phyloP scores from a whole-genome alignment of 1,140 invertebrate genomes.

The Sipha flava region DNA sequence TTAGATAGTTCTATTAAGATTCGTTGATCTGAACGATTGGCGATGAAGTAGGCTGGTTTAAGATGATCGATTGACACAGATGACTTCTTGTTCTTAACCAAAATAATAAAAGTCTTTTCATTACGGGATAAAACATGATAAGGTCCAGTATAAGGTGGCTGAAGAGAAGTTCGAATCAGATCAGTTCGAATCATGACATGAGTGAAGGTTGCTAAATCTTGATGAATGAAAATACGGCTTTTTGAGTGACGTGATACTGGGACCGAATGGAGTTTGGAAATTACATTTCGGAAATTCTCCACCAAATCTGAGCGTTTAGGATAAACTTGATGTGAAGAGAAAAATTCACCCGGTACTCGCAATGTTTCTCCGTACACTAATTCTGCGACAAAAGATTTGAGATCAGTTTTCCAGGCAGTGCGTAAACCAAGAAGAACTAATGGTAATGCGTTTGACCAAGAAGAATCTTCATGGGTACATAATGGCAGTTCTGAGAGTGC shows the following conservation, averaged over 20 bases:
- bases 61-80: neutral
- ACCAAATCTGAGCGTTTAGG: neutral
- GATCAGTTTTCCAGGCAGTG: neutral
- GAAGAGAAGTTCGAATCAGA: neutral
- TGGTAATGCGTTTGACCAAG: neutral
- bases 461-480: constrained; percentile 31
- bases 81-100: neutral
- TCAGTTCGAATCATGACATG: neutral
- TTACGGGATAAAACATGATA: neutral
- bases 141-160: neutral
- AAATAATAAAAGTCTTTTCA: neutral
- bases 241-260: neutral
- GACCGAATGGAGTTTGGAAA: too few relatives aligned
- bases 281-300: too few relatives aligned
- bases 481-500: constrained; percentile 39
- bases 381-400: constrained; percentile 5
- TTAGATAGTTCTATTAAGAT: neutral
- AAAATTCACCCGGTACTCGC: constrained; percentile 18
- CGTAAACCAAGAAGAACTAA: neutral
- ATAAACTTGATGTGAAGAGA: neutral
- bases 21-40: neutral
- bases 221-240: neutral
- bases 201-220: neutral
- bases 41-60: constrained; percentile 4
- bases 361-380: constrained; percentile 14